Percentiles rank a stretch among this genome's conserved stretches.
Conservation (phyloP, 2,888 invertebrate species). For the Cheilosia soror region DNA sequence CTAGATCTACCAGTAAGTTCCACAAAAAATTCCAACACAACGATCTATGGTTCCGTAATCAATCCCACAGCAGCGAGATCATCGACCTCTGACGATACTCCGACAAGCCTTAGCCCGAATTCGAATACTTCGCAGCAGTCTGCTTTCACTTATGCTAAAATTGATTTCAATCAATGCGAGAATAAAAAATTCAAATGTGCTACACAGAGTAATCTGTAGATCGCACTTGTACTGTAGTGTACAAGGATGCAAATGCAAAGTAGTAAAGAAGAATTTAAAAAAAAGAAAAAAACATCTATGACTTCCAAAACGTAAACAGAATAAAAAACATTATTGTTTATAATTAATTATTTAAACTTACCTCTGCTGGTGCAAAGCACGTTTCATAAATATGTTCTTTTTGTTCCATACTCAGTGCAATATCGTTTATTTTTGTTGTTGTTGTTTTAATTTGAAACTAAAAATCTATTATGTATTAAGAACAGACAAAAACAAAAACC, state of each 20-base stretch:
- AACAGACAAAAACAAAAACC: conserved; percentile 24
- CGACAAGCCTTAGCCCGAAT: conserved; percentile 79
- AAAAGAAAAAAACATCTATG: conserved; percentile 42
- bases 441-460: conserved; percentile 42
- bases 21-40: conserved; percentile 44
- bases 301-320: conserved; percentile 58
- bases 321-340: conserved; percentile 33
- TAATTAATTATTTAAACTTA: conserved; percentile 40
- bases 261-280: conserved; percentile 35
- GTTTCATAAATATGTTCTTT: conserved; percentile 27
- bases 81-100: conserved; percentile 77
- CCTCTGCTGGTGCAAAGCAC: conserved; percentile 66
- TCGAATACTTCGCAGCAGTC: conserved; percentile 80
- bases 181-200: conserved; percentile 54
- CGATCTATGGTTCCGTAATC: conserved; percentile 34
- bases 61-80: conserved; percentile 32
- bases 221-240: conserved; percentile 5
- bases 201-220: conserved; percentile 59
- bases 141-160: conserved; percentile 90
- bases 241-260: conserved; percentile 30
- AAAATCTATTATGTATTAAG: conserved; percentile 18
- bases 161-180: conserved; percentile 87
- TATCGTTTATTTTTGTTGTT: conserved; percentile 43
- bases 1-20: conserved; percentile 85
- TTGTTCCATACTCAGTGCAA: conserved; percentile 66